Base-by-base conservation (phyloP, 1,140 invertebrate genomes). In the Sinella curviseta region DNA sequence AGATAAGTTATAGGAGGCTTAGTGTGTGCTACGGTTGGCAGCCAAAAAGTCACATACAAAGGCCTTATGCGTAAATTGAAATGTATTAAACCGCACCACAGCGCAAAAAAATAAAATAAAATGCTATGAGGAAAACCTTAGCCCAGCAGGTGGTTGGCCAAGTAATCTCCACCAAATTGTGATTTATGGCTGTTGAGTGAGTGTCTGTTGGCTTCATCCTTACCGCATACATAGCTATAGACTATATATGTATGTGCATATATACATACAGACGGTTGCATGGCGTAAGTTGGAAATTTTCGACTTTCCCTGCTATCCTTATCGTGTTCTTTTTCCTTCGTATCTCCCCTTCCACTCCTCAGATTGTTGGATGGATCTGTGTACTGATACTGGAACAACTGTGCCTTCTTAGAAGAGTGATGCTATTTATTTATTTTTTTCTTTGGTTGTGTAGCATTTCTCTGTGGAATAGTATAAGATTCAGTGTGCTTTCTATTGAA, bases 151-250 rank as follows among this genome's bases (percentile, higher is more conserved):
- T 83, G 82, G 82, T 83, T 80, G 80, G 82, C 78, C 80, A 81
- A 81, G 82, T 83, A 83, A 83, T 83, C 78, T 78, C 54, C 80
- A 81, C 82, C 82, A 83, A 83, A 83, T 83, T 83, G 82, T 83
- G 82, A 83, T 83, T 83, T 83, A 83, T 83, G 80, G 75, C 55
- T 80, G 79, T 77, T 77, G 79, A 80, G 79, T 77, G 79, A 76
- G 78, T 80, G 54, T 80, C 73, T 36, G 73, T 74, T 60, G 54
- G 34, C 24, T 65, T 57, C 76, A 65, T 77, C 16, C 67, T 31
- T 36, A n/a, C n/a, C n/a, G n/a, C n/a, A n/a, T n/a, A n/a, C n/a
- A n/a, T n/a, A 67, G 33, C 48, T 26, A 65, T 26, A 26, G 3
- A n/a, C 57, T 26, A 26, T 65, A n/a, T 65, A 65, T 26, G 4